Evolutionary conservation across 2,797 vertebrate genomes (phyloP).

Genomic region (Danio aesculapii): DNA sequence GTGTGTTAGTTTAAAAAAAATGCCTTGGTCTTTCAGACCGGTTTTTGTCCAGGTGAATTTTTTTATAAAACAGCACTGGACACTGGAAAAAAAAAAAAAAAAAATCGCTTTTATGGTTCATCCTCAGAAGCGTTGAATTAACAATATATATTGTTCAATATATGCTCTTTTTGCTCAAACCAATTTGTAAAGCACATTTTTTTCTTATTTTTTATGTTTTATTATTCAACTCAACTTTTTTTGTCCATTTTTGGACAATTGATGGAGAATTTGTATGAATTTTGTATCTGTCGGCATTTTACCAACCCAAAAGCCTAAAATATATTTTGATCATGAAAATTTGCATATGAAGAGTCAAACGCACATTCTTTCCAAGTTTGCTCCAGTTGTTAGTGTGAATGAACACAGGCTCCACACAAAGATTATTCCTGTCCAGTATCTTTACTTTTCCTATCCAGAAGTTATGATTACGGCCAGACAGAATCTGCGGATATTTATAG

Average conservation of each 20-base stretch:
- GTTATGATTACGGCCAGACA: no score
- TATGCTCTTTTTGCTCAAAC: neutral
- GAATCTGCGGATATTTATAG: no score
- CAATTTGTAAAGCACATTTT: neutral
- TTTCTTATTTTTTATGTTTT: neutral
- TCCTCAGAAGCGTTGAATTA: neutral
- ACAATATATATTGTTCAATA: neutral
- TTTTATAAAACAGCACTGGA: slow-evolving; percentile 2
- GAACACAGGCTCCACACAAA: no score
- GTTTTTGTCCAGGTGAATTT: neutral
- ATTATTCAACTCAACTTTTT: neutral
- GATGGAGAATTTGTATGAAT: neutral
- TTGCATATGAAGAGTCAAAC: no score
- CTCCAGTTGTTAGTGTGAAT: no score
- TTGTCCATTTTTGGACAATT: neutral
- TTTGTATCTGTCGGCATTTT: neutral
- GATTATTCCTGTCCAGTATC: no score
- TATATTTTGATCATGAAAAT: no score
- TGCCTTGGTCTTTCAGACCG: slow-evolving; percentile 10
- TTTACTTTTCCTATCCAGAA: no score
- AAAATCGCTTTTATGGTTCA: neutral
- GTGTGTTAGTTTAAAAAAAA: slow-evolving; percentile 7
- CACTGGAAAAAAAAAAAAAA: neutral
- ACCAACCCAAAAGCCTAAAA: neutral
- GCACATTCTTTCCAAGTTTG: no score